Conservation (phyloP, 2,888 invertebrate species). For the Bellardia pandia region DNA sequence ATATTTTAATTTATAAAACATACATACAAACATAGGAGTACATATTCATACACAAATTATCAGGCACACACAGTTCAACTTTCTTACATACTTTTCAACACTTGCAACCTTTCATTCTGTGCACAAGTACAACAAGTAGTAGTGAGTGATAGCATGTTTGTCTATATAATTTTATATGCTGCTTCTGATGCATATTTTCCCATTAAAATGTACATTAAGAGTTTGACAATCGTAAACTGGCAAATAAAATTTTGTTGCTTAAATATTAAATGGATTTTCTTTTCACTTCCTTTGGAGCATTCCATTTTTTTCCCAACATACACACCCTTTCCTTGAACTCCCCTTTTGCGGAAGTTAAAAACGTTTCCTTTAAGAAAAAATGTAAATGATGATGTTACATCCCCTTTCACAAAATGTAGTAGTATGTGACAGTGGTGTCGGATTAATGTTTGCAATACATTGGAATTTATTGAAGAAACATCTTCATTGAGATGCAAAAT, state of each 20-base stretch:
- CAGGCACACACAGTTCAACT: neutral
- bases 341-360: slow-evolving; percentile 1
- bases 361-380: slow-evolving; percentile 14
- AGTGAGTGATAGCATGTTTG: neutral
- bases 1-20: neutral
- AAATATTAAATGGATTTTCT: slow-evolving; percentile 33
- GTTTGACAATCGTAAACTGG: slow-evolving; percentile 53
- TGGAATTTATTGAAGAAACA: no score
- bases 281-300: neutral
- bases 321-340: neutral
- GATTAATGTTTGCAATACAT: neutral
- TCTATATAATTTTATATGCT: slow-evolving; percentile 18
- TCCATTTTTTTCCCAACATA: neutral
- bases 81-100: neutral
- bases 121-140: neutral
- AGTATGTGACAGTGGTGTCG: neutral
- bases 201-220: slow-evolving; percentile 42
- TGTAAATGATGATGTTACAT: slow-evolving; percentile 9
- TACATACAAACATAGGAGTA: neutral
- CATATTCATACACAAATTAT: neutral
- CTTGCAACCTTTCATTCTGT: neutral
- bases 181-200: slow-evolving; percentile 32
- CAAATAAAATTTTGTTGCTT: slow-evolving; percentile 24
- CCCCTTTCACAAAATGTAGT: neutral
- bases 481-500: no score